Conservation (phyloP, 1,140 invertebrate genomes). For the Sesamia nonagrioides region DNA sequence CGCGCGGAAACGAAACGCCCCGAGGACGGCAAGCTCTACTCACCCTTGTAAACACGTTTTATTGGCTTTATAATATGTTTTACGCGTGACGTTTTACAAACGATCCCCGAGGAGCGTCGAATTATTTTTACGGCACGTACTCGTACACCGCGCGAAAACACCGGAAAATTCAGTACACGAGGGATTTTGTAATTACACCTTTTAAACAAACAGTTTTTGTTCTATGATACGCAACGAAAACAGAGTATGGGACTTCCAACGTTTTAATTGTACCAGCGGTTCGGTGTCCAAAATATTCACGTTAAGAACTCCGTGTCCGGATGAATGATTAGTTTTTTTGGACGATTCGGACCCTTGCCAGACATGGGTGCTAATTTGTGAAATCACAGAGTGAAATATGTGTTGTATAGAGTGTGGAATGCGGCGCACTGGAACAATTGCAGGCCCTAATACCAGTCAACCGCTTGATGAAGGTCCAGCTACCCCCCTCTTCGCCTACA, state of each 20-base stretch:
- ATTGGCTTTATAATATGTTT: constrained; percentile 88
- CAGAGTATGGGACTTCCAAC: constrained; percentile 59
- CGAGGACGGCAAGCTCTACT: constrained; percentile 74
- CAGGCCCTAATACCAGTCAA: constrained; percentile 84
- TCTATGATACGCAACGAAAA: constrained; percentile 71
- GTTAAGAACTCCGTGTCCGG: constrained; percentile 28
- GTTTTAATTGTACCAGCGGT: constrained; percentile 54
- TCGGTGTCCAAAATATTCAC: constrained; percentile 10
- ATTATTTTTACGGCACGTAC: constrained; percentile 87
- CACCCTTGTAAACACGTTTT: constrained; percentile 88
- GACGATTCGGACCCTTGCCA: constrained; percentile 49
- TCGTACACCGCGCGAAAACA: constrained; percentile 76
- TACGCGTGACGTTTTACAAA: constrained; percentile 88
- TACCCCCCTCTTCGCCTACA: constrained; percentile 56
- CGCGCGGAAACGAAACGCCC: constrained; percentile 72
- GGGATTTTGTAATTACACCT: constrained; percentile 83
- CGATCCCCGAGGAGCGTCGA: constrained; percentile 84
- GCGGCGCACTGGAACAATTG: constrained; percentile 79
- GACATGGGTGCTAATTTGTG: constrained; percentile 75
- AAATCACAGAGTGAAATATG: constrained; percentile 82
- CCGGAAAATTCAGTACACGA: constrained; percentile 78
- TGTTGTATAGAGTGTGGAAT: constrained; percentile 78
- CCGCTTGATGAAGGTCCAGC: constrained; percentile 83
- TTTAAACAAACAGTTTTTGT: constrained; percentile 79
- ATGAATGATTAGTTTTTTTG: constrained; percentile 52